These are phyloP conservation scores for Habrosyne pyritoides DNA, from an alignment of 2,888 invertebrate species.

Conservation along the genomic window DNA sequence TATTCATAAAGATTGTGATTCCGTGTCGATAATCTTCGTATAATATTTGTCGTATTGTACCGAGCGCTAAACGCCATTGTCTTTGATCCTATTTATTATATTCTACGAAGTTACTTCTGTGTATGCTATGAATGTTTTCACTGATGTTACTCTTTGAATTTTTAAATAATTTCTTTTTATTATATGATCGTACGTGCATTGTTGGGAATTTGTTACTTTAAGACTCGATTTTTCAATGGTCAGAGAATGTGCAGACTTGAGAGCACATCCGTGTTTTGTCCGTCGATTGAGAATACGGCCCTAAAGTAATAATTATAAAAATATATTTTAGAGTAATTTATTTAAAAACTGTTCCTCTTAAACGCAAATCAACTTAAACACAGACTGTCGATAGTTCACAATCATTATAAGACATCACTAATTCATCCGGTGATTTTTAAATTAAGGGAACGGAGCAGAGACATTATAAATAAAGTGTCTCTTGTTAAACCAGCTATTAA, in stretches of 20 bases:
- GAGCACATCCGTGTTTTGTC: no score
- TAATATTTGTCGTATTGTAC: constrained; percentile 14
- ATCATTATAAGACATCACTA: constrained; percentile 26
- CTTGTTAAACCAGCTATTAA: constrained; percentile 62
- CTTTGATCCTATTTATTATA: constrained; percentile 9
- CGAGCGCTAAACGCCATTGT: constrained; percentile 12
- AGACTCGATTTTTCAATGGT: no score
- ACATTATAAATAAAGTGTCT: constrained; percentile 67
- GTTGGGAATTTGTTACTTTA: background rate
- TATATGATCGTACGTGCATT: background rate
- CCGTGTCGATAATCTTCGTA: constrained; percentile 27
- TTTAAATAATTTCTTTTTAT: background rate
- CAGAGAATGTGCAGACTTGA: no score
- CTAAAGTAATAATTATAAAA: no score
- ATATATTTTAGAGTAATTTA: background rate
- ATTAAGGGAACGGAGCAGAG: constrained; percentile 32
- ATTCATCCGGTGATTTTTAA: constrained; percentile 35
- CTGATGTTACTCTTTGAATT: background rate
- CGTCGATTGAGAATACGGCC: no score
- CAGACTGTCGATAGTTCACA: background rate
- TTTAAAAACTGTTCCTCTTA: background rate
- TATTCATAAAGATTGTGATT: constrained; percentile 28
- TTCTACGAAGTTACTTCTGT: background rate
- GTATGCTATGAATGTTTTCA: background rate
- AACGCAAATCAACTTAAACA: background rate